A percentile compares a stretch with the other conserved stretches of the same genome.
Evolutionary conservation across 1,140 invertebrate species (phyloP).

Genomic region (Drosophila auraria): DNA sequence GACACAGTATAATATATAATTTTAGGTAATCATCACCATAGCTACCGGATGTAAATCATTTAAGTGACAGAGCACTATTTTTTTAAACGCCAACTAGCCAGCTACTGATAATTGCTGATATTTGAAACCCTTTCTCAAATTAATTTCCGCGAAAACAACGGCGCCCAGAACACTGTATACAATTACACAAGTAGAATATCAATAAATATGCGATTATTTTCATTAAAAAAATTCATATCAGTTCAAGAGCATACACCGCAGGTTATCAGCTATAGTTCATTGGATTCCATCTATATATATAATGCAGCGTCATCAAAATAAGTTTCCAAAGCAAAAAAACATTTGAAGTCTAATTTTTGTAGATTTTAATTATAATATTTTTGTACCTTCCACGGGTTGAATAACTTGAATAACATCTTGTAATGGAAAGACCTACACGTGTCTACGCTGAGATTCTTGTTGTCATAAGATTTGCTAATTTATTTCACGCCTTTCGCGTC

Average conservation of each 20-base stretch:
- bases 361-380: not conserved
- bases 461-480: slow-evolving; percentile 13
- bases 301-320: slow-evolving; percentile 33
- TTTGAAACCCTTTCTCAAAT: slow-evolving; percentile 5
- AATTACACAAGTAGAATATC: not conserved
- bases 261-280: slow-evolving; percentile 34
- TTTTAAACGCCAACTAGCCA: not conserved
- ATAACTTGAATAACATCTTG: slow-evolving; percentile 4
- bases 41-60: slow-evolving; percentile 17
- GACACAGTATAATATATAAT: not conserved
- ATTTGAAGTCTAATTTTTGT: not conserved
- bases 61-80: slow-evolving; percentile 6
- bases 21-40: not conserved
- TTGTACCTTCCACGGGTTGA: not conserved
- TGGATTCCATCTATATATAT: slow-evolving; percentile 1
- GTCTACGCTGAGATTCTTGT: not conserved
- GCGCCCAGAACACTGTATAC: not conserved
- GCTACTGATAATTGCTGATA: slow-evolving; percentile 20
- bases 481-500: slow-evolving; percentile 13
- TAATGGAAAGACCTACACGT: slow-evolving; percentile 3
- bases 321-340: not conserved
- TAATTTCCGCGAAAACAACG: not conserved
- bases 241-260: slow-evolving; percentile 21
- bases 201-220: slow-evolving; percentile 1
- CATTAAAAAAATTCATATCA: slow-evolving; percentile 30